phyloP scores from a whole-genome alignment of 2,888 invertebrate species.

The Agonum fuliginosum region DNA sequence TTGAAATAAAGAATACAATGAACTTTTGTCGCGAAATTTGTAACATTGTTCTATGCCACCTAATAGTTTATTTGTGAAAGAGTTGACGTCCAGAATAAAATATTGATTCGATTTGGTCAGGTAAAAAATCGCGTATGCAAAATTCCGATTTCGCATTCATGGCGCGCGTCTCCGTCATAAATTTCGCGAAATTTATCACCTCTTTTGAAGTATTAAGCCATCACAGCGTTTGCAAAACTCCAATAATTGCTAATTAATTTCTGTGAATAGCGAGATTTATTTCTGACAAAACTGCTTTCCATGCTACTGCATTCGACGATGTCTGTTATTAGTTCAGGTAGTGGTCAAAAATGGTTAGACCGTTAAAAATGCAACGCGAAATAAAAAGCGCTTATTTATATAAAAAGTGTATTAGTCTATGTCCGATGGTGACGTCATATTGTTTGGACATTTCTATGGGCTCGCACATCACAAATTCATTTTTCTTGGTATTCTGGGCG shows the following conservation, averaged over 20 bases:
- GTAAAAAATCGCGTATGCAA: background rate
- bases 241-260: background rate
- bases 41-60: no score
- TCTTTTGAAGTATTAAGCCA: background rate
- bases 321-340: conserved; percentile 59
- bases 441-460: conserved; percentile 47
- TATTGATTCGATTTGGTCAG: background rate
- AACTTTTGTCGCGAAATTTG: no score
- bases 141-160: background rate
- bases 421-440: conserved; percentile 47
- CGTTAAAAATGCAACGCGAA: conserved; percentile 58
- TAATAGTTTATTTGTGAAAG: no score
- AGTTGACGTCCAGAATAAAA: background rate
- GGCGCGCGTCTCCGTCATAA: background rate
- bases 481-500: conserved; percentile 27
- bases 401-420: conserved; percentile 58
- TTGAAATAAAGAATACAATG: no score
- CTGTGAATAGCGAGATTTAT: background rate
- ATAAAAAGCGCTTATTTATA: conserved; percentile 54
- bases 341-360: conserved; percentile 57
- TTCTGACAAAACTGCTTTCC: conserved; percentile 36
- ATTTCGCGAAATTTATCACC: background rate
- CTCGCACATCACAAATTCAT: conserved; percentile 5
- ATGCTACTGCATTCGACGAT: conserved; percentile 28
- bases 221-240: background rate